These are phyloP conservation scores for Plebejus argus DNA, from an alignment of 2,888 invertebrate species.

Conservation along the genomic window DNA sequence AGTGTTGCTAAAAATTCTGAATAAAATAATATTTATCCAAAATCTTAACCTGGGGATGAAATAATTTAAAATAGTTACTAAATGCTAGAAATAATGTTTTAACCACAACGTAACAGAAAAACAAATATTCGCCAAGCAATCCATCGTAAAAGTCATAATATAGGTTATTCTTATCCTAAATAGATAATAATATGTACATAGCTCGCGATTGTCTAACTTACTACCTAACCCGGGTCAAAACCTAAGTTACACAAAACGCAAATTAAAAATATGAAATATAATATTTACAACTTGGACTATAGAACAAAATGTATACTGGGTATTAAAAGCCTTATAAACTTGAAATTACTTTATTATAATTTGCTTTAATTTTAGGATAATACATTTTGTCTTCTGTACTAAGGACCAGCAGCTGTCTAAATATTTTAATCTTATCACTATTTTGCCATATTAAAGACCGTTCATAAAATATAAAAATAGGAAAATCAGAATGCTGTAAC, in stretches of 20 bases:
- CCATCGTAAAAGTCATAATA: slow-evolving; percentile 20
- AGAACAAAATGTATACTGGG: slow-evolving; percentile 45
- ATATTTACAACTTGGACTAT: slow-evolving; percentile 76
- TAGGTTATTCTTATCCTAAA: slow-evolving; percentile 66
- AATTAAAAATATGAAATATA: slow-evolving; percentile 73
- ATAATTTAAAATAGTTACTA: not conserved
- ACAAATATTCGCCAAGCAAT: slow-evolving; percentile 18
- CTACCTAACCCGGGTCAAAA: slow-evolving; percentile 64
- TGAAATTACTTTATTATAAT: not conserved
- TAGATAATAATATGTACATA: slow-evolving; percentile 80
- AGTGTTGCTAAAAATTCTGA: not conserved
- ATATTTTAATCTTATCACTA: not conserved
- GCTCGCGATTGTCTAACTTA: slow-evolving; percentile 73
- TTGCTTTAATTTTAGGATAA: not conserved
- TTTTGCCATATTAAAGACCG: not conserved
- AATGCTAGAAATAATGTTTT: not conserved
- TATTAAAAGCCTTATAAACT: not conserved
- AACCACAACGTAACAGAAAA: slow-evolving; percentile 5
- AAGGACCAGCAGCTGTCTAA: not conserved
- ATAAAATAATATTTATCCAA: not conserved
- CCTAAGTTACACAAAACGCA: slow-evolving; percentile 71
- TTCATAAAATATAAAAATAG: not conserved
- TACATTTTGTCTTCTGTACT: not conserved
- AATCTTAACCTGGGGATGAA: not conserved
- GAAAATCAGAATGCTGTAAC: too few relatives aligned